phyloP scores from a whole-genome alignment of 2,113 vertebrate species.

The Benthochromis sp. region DNA sequence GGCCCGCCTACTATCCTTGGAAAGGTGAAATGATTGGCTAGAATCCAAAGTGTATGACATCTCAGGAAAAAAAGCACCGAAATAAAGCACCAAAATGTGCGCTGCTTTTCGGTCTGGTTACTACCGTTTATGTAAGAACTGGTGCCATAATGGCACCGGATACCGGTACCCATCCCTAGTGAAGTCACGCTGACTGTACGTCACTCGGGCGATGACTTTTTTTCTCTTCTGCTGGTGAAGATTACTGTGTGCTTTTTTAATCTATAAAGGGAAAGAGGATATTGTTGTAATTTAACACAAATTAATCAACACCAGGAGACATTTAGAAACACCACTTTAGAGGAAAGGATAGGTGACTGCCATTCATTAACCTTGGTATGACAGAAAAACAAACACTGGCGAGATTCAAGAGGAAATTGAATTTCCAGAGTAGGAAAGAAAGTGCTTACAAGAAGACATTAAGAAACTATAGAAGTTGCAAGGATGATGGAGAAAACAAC shows the following conservation, averaged over 20 bases:
- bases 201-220: background rate
- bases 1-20: too few species aligned
- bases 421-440: background rate
- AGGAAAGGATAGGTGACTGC: background rate
- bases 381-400: background rate
- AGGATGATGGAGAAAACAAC: background rate
- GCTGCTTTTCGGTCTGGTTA: background rate
- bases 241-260: background rate
- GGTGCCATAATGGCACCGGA: background rate
- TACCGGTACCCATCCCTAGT: background rate
- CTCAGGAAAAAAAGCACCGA: fast-evolving
- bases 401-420: background rate
- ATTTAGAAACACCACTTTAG: background rate
- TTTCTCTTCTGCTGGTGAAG: background rate
- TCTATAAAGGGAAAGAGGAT: background rate
- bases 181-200: background rate
- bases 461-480: background rate
- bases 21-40: background rate
- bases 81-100: background rate
- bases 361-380: background rate
- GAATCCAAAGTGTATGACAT: background rate
- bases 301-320: background rate
- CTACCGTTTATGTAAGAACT: background rate
- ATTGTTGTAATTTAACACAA: background rate
- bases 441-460: background rate